Evolutionary conservation across 2,888 invertebrate genomes (phyloP), one percentile per base, ranked within the genome.

Genomic region (Branchinecta sandiegonensis): DNA sequence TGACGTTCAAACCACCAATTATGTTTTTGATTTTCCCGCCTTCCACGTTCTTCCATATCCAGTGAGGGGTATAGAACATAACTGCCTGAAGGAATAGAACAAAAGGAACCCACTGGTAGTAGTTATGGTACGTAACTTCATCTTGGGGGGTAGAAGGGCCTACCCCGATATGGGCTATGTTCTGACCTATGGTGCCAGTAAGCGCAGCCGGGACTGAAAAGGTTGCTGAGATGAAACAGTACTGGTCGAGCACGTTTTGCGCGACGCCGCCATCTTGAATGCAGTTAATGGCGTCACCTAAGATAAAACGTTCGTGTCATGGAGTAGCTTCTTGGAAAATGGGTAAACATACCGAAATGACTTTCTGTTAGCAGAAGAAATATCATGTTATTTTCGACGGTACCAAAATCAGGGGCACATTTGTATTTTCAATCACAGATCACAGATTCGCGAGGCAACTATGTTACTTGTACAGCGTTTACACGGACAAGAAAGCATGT

Each of bases 211-310:
- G 91, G 74, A 92, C 80, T 13, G 90, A 89, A 78, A 88, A 92
- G 6, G 91, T 91, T 67, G 90, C 90, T 74, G 91, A 47, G 23
- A 67, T 37, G 91, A 91, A 92, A 80, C 91, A 92, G 77, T 83
- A 92, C 1, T 90, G 92, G 79, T 92, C 90, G 73, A 92, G 84
- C 71, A 92, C 90, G 77, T 90, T 89, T 68, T 83, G 83, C 0
- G 89, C 88, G 63, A 90, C 83, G 0, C 86, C 86, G 65, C 87
- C 86, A 75, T 90, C 90, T 75, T 86, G 85, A 74, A 92, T 88
- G 79, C 92, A 92, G 73, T 87, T 85, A 76, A 92, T 92, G 50
- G 91, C 90, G 75, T 91, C 89, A 78, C 92, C 91, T 90, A 80
- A 56, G 17, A 56, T 56, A 56, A 56, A 17, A 37, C 63, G 17